Evolutionary conservation across 2,888 invertebrate genomes (phyloP), one percentile per base, ranked within the genome.

Genomic region (Epistrophella euchroma): DNA sequence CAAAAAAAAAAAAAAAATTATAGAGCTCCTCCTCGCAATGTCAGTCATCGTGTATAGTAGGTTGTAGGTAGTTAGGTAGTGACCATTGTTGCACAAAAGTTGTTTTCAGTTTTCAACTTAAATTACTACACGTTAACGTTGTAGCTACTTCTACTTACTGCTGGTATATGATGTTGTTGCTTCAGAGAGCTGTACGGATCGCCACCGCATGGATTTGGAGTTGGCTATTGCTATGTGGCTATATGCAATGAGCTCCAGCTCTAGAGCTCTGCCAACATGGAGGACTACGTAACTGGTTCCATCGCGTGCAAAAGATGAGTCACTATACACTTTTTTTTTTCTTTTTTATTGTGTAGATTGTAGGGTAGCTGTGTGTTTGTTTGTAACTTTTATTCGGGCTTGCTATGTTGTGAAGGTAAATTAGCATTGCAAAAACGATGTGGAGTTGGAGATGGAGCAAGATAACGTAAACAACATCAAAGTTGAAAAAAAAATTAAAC

Each of bases 231-330:
- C 55, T 43, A 22, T 58, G 13, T 13, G 10, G 28, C 43, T 43
- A 15, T 66, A 32, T 64, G 17, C 45, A 45, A 47, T 28, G 66
- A 66, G 47, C 66, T n/a, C n/a, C n/a, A n/a, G n/a, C n/a, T n/a
- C n/a, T n/a, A n/a, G 66, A 66, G 47, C 66, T 66, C 74, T 66
- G 55, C 66, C 58, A 47, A 37, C 73, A 68, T 78, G 62, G 74
- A 40, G 70, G 74, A 47, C 74, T 28, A 70, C 81, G 81, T 77
- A 86, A 86, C 85, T 77, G 77, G 71, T 56, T 52, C 68, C 71
- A 86, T 86, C 81, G 81, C 85, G 81, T 86, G 85, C 81, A 81
- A 58, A 66, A 86, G 85, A 81, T 86, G 85, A 86, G 73, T 86
- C 85, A 85, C 75, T 66, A 72, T 64, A 56, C 45, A 60, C 66